Evolutionary conservation across 2,113 vertebrate species (phyloP), one percentile per base, ranked within the genome.

Genomic region (Cryptomyrus ogoouensis): DNA sequence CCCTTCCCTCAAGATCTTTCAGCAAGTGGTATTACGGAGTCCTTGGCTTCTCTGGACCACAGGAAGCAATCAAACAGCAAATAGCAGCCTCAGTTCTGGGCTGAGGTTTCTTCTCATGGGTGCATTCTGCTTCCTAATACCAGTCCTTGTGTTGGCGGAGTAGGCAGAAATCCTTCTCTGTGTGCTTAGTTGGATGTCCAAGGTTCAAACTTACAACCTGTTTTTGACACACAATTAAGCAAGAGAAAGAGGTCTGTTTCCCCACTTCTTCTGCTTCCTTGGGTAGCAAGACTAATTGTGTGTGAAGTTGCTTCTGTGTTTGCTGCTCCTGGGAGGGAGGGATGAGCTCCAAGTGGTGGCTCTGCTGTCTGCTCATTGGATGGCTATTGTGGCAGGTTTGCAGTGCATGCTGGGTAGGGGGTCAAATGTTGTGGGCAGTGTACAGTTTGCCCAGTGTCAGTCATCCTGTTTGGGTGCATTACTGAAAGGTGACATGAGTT

Each of bases 201-300:
- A 47, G 42, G 39, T 46, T 84, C 44, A 47, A n/a, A 47, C 24
- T 12, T n/a, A 24, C 83, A 84, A 42, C 44, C 21, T n/a, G 39
- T 84, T 44, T 84, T 84, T 46, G 44, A 84, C 80, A 83, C 80
- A 47, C 42, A 84, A 47, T 47, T 84, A 84, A 84, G 83, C 24
- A 13, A 24, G 19, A 84, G 83, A 46, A 46, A 24, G 83, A 46
- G 17, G 2, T 24, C 17, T 24, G 17, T 2, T 47, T 44, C 17
- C 83, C 7, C 3, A 4, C 19, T 9, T 46, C 83, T 44, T 39
- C 5, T 21, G 77, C 19, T 44, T 42, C 19, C 5, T 21, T 31
- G 77, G 77, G 77, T 44, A 39, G 19, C 44, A 46, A 84, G 7
- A 84, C 83, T 47, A 5, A 84, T 84, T 47, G 83, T 24, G 83